Conservation (phyloP, 2,113 vertebrate species). For the Dinomys branickii region DNA sequence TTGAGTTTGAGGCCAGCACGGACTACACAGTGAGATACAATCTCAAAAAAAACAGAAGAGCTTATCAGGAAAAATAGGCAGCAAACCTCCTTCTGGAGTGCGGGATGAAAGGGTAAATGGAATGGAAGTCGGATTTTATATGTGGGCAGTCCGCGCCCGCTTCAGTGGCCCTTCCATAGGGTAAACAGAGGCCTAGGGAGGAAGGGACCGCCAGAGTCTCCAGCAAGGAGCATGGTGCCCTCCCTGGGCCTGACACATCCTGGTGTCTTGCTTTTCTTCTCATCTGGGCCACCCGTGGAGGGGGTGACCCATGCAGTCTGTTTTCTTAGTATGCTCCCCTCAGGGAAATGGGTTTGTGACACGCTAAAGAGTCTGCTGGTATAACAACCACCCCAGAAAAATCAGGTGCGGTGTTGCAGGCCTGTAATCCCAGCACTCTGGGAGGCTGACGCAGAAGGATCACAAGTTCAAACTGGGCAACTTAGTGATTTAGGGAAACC, state of each 20-base stretch:
- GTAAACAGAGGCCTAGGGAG: neutral
- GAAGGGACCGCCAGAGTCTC: neutral
- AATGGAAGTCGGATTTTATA: too few relatives aligned
- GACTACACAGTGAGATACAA: neutral
- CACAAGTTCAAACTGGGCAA: neutral
- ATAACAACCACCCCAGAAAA: neutral
- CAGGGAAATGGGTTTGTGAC: too few relatives aligned
- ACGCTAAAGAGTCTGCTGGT: neutral
- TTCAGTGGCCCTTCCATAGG: neutral
- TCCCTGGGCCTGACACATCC: rapidly evolving
- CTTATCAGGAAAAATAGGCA: neutral
- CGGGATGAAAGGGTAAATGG: rapidly evolving
- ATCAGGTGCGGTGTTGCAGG: neutral
- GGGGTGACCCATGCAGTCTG: neutral
- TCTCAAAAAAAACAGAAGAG: neutral
- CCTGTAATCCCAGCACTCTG: neutral
- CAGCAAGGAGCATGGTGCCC: neutral
- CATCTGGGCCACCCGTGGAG: too few relatives aligned
- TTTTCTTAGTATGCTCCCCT: neutral
- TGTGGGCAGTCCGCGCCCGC: neutral
- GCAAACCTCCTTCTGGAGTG: rapidly evolving
- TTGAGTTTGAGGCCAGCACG: neutral
- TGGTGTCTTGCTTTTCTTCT: neutral
- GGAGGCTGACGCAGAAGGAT: neutral
- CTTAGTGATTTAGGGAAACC: neutral